These are phyloP conservation scores for Papilio dardanus DNA, from an alignment of 1,140 invertebrate species.

Conservation along the genomic window DNA sequence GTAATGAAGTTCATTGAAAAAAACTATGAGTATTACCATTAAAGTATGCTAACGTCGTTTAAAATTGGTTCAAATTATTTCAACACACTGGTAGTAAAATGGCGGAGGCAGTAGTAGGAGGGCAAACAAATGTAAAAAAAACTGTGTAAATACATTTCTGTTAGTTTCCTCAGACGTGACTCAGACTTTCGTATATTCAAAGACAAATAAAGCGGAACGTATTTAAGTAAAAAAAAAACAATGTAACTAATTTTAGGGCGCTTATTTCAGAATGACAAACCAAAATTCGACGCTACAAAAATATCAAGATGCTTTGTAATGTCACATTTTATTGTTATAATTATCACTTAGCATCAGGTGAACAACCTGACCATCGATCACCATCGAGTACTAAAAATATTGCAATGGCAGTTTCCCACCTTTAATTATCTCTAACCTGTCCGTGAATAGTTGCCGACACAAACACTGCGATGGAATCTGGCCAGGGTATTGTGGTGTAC, in stretches of 20 bases:
- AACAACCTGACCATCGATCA: background rate
- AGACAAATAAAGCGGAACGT: background rate
- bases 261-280: background rate
- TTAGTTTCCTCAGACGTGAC: background rate
- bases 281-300: background rate
- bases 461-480: constrained; percentile 92
- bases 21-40: background rate
- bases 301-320: background rate
- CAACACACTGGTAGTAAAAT: background rate
- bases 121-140: too few species aligned
- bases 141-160: too few species aligned
- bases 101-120: background rate
- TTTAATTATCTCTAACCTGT: constrained; percentile 59
- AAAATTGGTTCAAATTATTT: background rate
- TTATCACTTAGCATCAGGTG: constrained; percentile 6
- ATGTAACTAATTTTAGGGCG: background rate
- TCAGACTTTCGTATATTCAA: background rate
- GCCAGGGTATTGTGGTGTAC: constrained; percentile 91
- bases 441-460: constrained; percentile 89
- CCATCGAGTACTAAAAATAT: background rate
- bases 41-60: background rate
- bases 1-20: background rate
- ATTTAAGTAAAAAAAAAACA: background rate
- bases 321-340: background rate
- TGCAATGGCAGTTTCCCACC: background rate